A percentile compares a stretch with the other conserved stretches of the same genome.
phyloP scores from a whole-genome alignment of 2,888 invertebrate species.

The Hypomecis punctinalis region DNA sequence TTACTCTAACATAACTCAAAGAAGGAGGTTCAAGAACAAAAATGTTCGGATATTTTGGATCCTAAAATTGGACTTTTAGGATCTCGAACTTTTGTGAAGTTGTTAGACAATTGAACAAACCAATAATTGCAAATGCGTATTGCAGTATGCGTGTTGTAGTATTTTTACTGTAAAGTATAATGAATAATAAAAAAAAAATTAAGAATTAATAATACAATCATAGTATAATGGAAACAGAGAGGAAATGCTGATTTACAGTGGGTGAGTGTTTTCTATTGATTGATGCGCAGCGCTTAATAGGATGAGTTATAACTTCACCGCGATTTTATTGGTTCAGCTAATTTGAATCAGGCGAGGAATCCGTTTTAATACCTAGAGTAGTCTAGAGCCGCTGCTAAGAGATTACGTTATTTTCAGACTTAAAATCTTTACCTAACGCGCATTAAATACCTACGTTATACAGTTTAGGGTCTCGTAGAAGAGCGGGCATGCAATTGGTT shows the following conservation, averaged over 20 bases:
- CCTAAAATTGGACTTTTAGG: no score
- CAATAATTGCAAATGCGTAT: neutral
- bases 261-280: slow-evolving; percentile 22
- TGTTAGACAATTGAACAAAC: neutral
- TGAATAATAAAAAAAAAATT: no score
- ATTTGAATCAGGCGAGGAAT: neutral
- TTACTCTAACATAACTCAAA: no score
- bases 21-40: no score
- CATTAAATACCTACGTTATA: no score
- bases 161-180: neutral
- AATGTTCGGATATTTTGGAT: no score
- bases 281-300: slow-evolving; percentile 23
- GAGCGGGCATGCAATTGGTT: no score
- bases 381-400: no score
- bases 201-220: neutral
- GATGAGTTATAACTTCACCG: slow-evolving; percentile 13
- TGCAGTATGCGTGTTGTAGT: neutral
- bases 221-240: slow-evolving; percentile 25
- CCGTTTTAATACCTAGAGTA: no score
- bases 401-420: no score
- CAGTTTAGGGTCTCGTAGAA: no score
- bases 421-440: no score
- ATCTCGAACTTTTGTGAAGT: neutral
- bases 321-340: neutral
- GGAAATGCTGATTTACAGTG: slow-evolving; percentile 28